phyloP scores from a whole-genome alignment of 2,797 vertebrate genomes.

The Limnodromus scolopaceus region DNA sequence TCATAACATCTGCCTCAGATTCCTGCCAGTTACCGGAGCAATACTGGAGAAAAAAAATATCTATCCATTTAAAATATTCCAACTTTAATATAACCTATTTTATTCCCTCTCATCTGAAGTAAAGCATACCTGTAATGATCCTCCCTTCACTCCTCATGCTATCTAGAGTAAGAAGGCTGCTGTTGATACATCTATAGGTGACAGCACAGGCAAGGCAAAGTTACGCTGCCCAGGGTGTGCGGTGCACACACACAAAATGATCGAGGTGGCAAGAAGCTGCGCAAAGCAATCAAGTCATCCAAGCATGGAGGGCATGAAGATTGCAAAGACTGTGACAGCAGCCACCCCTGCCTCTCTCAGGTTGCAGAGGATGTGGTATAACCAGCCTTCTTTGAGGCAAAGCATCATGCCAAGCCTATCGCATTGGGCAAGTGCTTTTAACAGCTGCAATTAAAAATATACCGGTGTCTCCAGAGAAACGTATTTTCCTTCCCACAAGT shows the following conservation, averaged over 20 bases:
- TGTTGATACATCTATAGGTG: neutral
- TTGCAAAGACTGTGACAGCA: neutral
- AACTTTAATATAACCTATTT: neutral
- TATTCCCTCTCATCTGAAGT: neutral
- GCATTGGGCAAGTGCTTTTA: neutral
- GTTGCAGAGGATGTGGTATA: neutral
- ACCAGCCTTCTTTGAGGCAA: neutral
- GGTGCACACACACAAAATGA: no score
- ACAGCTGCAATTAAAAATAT: conserved; percentile 33
- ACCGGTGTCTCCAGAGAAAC: neutral
- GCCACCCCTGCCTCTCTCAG: neutral
- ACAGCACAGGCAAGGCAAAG: neutral
- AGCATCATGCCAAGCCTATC: neutral
- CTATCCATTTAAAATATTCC: neutral
- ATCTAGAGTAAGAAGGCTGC: neutral
- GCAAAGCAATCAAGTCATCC: neutral
- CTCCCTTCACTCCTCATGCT: neutral
- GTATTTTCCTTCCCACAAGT: neutral
- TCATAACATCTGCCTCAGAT: neutral
- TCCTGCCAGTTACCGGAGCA: neutral
- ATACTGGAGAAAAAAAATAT: neutral
- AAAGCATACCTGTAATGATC: neutral
- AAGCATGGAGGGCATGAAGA: neutral
- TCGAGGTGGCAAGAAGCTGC: neutral
- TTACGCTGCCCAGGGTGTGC: rapidly evolving